Conservation (phyloP, 1,140 invertebrate species). For the Telenomus remus region DNA sequence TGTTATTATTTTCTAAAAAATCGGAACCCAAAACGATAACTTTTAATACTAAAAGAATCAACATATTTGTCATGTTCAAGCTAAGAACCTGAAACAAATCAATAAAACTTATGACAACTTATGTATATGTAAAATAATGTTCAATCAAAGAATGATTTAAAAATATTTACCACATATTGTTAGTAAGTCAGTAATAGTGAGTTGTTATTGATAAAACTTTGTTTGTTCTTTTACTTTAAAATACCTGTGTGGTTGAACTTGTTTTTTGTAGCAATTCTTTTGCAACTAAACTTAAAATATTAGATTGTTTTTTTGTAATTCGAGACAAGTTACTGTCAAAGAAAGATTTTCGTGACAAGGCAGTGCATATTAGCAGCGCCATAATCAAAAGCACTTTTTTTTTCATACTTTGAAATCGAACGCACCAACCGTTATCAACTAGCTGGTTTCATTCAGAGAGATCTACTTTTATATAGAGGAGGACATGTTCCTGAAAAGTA, state of each 20-base stretch:
- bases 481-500: too few relatives aligned
- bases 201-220: background rate
- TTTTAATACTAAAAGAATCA: constrained; percentile 87
- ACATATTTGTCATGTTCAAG: constrained; percentile 86
- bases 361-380: constrained; percentile 42
- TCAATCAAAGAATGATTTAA: background rate
- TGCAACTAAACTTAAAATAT: constrained; percentile 78
- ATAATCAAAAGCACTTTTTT: constrained; percentile 45
- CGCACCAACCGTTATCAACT: background rate
- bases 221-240: background rate
- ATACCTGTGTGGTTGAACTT: constrained; percentile 76
- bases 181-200: background rate
- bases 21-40: constrained; percentile 87
- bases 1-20: constrained; percentile 78
- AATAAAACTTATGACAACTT: background rate
- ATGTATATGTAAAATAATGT: background rate
- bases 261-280: constrained; percentile 81
- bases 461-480: background rate
- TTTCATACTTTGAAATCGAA: constrained; percentile 24
- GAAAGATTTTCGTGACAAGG: constrained; percentile 45
- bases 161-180: background rate
- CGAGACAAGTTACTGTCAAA: constrained; percentile 28
- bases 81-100: constrained; percentile 81
- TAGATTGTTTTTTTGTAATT: constrained; percentile 34
- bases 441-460: background rate